Conservation (phyloP, 1,140 invertebrate species). For the Temnothorax curvispinosus region DNA sequence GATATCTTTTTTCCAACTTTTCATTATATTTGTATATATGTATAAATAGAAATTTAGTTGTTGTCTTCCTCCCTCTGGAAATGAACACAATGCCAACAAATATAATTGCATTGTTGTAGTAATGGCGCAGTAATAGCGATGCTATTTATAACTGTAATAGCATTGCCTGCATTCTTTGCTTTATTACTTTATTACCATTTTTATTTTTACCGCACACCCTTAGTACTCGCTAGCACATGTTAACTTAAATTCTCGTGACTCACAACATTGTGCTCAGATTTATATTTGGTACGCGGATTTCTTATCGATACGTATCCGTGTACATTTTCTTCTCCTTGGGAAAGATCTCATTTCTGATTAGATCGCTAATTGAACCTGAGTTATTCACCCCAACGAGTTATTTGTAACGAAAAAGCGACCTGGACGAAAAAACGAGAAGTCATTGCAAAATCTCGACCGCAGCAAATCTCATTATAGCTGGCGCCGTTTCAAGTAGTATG, state of each 20-base stretch:
- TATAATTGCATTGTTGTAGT: background rate
- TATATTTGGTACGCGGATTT: background rate
- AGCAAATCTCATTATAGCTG: constrained; percentile 49
- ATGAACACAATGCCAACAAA: background rate
- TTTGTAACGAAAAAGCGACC: constrained; percentile 10
- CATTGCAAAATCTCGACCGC: constrained; percentile 4
- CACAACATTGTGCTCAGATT: background rate
- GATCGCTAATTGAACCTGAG: background rate
- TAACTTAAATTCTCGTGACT: background rate
- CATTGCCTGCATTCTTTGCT: background rate
- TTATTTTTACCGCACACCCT: background rate
- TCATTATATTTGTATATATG: background rate
- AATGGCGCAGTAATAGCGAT: background rate
- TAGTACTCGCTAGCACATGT: background rate
- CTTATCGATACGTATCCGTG: background rate
- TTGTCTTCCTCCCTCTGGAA: background rate
- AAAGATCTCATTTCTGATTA: constrained; percentile 21
- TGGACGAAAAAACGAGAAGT: constrained; percentile 1
- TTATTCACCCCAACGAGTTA: constrained; percentile 6
- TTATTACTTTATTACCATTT: background rate
- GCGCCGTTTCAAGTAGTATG: constrained; percentile 41
- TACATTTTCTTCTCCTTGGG: background rate
- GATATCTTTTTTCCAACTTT: background rate
- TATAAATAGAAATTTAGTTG: background rate
- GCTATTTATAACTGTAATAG: background rate